Evolutionary conservation across 2,797 vertebrate species (phyloP).

Genomic region (Florisuga fusca): DNA sequence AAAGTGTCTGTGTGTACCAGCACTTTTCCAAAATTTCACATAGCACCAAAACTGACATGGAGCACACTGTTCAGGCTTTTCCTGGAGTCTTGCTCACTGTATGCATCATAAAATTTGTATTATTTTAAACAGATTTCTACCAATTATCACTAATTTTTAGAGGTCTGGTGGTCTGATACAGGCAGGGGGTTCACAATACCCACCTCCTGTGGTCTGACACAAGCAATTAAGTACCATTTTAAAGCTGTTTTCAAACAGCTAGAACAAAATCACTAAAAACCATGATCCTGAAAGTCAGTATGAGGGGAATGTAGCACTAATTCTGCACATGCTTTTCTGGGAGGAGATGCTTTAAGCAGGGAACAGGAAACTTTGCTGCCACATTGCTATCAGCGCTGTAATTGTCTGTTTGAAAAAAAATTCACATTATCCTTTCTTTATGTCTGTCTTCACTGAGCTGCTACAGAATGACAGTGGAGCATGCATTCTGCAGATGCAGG

Average conservation of each 20-base stretch:
- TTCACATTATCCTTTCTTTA: background rate
- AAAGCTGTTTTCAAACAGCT: background rate
- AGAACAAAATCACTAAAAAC: background rate
- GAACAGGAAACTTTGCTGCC: background rate
- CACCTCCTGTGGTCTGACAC: background rate
- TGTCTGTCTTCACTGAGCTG: background rate
- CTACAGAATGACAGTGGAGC: background rate
- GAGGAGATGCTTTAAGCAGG: background rate
- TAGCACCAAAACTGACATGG: conserved; percentile 32
- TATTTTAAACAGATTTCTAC: background rate
- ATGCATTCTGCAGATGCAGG: background rate
- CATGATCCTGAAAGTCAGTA: background rate
- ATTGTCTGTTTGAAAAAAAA: background rate
- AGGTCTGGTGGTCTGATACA: background rate
- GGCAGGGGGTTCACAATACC: background rate
- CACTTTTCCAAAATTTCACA: background rate
- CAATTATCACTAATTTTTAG: background rate
- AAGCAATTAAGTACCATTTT: conserved; percentile 25
- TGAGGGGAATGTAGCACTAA: background rate
- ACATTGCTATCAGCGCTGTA: background rate
- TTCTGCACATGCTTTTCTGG: background rate
- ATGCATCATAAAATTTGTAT: background rate
- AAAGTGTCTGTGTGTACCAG: background rate
- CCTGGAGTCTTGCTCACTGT: background rate
- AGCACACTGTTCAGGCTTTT: background rate